phyloP scores from a whole-genome alignment of 2,888 invertebrate species.

The Cyaniris semiargus region DNA sequence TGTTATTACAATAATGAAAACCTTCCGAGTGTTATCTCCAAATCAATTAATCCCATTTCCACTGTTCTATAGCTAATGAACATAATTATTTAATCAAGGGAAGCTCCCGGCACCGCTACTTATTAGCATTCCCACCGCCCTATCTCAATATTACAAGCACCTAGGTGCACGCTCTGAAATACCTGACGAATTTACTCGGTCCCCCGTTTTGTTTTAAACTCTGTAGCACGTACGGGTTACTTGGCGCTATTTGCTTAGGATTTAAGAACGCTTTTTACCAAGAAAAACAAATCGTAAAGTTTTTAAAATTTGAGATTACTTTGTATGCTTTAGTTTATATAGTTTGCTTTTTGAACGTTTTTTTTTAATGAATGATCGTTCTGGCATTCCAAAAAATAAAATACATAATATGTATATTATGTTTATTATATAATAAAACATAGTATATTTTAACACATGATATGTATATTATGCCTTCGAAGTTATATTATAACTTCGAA shows the following conservation, averaged over 20 bases:
- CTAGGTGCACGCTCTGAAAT: constrained; percentile 34
- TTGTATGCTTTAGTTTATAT: background rate
- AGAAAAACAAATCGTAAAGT: background rate
- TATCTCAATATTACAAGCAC: constrained; percentile 20
- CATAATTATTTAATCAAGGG: constrained; percentile 25
- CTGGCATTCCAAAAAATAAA: background rate
- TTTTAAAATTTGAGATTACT: background rate
- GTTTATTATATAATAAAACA: too few relatives aligned
- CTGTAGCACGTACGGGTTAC: constrained; percentile 29
- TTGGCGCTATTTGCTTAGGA: constrained; percentile 26
- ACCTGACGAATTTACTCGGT: constrained; percentile 37
- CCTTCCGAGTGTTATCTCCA: constrained; percentile 17
- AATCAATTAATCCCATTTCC: constrained; percentile 12
- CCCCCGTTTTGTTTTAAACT: constrained; percentile 35
- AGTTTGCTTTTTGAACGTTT: background rate
- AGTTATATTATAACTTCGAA: too few relatives aligned
- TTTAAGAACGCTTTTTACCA: constrained; percentile 17
- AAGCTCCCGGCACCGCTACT: constrained; percentile 1
- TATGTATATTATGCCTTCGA: too few relatives aligned
- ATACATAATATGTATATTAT: too few relatives aligned
- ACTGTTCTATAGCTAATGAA: constrained; percentile 22
- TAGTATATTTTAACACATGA: too few relatives aligned
- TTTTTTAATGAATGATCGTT: background rate
- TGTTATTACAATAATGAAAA: constrained; percentile 14
- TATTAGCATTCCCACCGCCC: constrained; percentile 28